A percentile compares a stretch with the other conserved stretches of the same genome.
Evolutionary conservation across 2,797 vertebrate genomes (phyloP).

Genomic region (Esox lucius): DNA sequence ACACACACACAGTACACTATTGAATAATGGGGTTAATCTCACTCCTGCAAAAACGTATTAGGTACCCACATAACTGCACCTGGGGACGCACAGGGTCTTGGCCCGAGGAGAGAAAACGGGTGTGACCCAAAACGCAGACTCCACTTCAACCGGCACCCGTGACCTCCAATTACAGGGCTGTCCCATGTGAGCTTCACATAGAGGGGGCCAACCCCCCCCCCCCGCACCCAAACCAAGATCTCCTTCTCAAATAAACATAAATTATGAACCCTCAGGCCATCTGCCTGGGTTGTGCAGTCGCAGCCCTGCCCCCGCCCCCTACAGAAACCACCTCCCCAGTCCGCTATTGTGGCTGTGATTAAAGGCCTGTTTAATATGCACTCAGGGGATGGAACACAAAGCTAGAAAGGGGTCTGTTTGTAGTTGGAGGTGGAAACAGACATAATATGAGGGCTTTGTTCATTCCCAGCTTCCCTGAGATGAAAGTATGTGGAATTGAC

Average conservation of each 20-base stretch:
- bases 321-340: conserved; percentile 14
- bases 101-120: conserved; percentile 10
- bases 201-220: neutral
- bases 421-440: neutral
- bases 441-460: neutral
- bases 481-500: conserved; percentile 24
- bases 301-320: neutral
- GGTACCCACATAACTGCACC: conserved; percentile 30
- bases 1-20: conserved; percentile 9
- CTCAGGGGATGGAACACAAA: conserved; percentile 25
- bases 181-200: neutral
- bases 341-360: conserved; percentile 23
- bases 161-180: conserved; percentile 13
- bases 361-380: conserved; percentile 31
- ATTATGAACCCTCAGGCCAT: conserved; percentile 43
- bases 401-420: conserved; percentile 28
- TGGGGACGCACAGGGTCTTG: conserved; percentile 34
- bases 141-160: conserved; percentile 18
- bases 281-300: conserved; percentile 30
- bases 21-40: conserved; percentile 41
- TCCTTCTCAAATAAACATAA: conserved; percentile 39
- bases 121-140: neutral
- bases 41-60: neutral
- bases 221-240: conserved; percentile 13
- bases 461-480: neutral